Evolutionary conservation across 1,140 invertebrate species (phyloP), one percentile per base, ranked within the genome.

Genomic region (Telenomus remus): DNA sequence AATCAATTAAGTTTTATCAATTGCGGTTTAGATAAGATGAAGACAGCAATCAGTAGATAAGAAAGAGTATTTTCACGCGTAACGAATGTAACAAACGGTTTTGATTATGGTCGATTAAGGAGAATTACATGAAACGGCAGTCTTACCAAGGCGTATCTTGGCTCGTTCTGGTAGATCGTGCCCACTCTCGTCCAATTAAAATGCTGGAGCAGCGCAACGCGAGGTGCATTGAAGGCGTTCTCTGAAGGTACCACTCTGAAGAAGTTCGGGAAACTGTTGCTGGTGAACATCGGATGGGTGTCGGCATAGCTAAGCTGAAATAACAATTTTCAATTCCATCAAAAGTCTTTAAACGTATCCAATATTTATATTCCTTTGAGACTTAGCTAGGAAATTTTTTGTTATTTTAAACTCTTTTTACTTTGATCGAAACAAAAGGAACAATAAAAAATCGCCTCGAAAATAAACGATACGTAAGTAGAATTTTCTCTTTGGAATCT

Each of bases 141-240:
- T 89, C 91, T 92, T 87, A 95, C 94, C 88, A 98, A 87, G 0
- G 96, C 94, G 85, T 97, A 98, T 86, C 96, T 89, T 0, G 97
- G 96, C 81, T 98, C 96, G 81, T 97, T 98, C 86, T 99, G 97
- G 86, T 98, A 99, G 53, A 99, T 93, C 0, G 97, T 99, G 1
- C 97, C 97, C 9, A 99, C 97, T 54, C 95, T 91, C 0, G 95
- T 98, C 98, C 98, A 99, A 87, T 99, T 98, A 89, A 97, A 99
- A 80, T 94, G 91, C 79, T 93, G 91, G 47, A 99, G 89, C 1
- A 99, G 89, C 1, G 95, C 92, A 33, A 98, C 91, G 33, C 97
- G 90, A 0, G 98, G 97, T 3, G 93, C 91, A 88, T 99, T 99
- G 89, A 98, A 97, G 39, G 97, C 97, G 82, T 96, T 97, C 86